Evolutionary conservation across 2,797 vertebrate genomes (phyloP).

Genomic region (Echeneis naucrates): DNA sequence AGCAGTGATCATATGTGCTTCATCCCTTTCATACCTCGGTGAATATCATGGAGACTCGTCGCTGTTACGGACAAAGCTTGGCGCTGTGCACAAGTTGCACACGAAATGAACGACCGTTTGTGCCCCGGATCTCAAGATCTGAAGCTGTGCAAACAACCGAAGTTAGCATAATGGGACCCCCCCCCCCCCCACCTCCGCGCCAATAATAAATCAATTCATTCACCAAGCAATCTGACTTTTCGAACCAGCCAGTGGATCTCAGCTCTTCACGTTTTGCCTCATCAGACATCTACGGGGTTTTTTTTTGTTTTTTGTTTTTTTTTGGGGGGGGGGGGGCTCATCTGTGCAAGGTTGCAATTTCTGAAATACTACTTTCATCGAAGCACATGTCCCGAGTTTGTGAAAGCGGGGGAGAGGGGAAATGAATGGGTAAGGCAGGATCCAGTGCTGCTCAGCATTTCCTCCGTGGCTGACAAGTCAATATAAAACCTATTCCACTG

Average conservation of each 20-base stretch:
- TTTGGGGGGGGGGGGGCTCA: conserved; percentile 24
- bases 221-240: conserved; percentile 15
- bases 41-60: conserved; percentile 52
- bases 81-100: conserved; percentile 53
- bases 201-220: neutral
- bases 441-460: conserved; percentile 34
- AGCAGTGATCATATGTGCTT: conserved; percentile 46
- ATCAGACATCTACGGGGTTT: conserved; percentile 23
- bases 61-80: conserved; percentile 27
- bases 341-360: conserved; percentile 38
- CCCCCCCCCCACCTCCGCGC: neutral
- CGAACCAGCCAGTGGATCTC: neutral
- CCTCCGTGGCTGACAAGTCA: conserved; percentile 21
- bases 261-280: conserved; percentile 19
- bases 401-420: neutral
- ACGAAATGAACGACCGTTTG: conserved; percentile 32
- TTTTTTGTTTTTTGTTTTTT: conserved; percentile 10
- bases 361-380: neutral
- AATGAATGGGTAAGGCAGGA: neutral
- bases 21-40: conserved; percentile 50
- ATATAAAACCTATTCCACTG: conserved; percentile 14
- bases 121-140: conserved; percentile 11
- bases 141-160: conserved; percentile 42
- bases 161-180: conserved; percentile 34
- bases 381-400: conserved; percentile 12